Conservation (phyloP, 2,888 invertebrate species). For the Ectemnius continuus region DNA sequence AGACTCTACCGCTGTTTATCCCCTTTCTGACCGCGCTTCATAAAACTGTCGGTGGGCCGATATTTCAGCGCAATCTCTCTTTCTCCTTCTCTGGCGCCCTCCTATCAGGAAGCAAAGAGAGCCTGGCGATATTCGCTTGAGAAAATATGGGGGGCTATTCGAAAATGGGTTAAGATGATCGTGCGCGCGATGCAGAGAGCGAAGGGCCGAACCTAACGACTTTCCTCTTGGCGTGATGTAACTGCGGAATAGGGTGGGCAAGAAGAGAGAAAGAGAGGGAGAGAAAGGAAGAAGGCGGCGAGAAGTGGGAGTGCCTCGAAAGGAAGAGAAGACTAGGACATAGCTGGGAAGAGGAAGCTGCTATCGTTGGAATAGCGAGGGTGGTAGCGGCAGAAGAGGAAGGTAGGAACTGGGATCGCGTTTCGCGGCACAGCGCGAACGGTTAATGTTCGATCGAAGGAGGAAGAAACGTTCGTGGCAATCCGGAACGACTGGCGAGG, state of each 20-base stretch:
- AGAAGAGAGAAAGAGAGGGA: slow-evolving; percentile 1
- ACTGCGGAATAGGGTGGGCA: not conserved
- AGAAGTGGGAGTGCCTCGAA: slow-evolving; percentile 23
- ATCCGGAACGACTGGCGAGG: slow-evolving; percentile 53
- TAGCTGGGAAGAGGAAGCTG: slow-evolving; percentile 11
- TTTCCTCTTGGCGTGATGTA: slow-evolving; percentile 17
- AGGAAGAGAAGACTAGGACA: slow-evolving; percentile 1
- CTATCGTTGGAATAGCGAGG: slow-evolving; percentile 21
- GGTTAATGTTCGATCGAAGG: slow-evolving; percentile 58
- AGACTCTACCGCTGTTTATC: slow-evolving; percentile 38
- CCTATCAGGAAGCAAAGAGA: slow-evolving; percentile 37
- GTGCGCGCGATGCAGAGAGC: slow-evolving; percentile 14
- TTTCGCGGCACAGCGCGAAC: slow-evolving; percentile 54
- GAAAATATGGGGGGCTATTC: slow-evolving; percentile 12
- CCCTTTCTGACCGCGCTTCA: slow-evolving; percentile 45
- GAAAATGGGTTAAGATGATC: slow-evolving; percentile 43
- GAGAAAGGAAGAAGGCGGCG: slow-evolving; percentile 20
- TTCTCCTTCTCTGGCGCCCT: slow-evolving; percentile 17
- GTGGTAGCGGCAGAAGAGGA: slow-evolving; percentile 23
- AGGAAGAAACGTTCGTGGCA: slow-evolving; percentile 47
- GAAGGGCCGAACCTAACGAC: slow-evolving; percentile 32
- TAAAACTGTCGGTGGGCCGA: slow-evolving; percentile 45
- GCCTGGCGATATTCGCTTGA: not conserved
- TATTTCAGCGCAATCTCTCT: slow-evolving; percentile 49
- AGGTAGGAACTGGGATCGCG: slow-evolving; percentile 49